phyloP scores from a whole-genome alignment of 2,888 invertebrate species.

The Cryptosula pallasiana region DNA sequence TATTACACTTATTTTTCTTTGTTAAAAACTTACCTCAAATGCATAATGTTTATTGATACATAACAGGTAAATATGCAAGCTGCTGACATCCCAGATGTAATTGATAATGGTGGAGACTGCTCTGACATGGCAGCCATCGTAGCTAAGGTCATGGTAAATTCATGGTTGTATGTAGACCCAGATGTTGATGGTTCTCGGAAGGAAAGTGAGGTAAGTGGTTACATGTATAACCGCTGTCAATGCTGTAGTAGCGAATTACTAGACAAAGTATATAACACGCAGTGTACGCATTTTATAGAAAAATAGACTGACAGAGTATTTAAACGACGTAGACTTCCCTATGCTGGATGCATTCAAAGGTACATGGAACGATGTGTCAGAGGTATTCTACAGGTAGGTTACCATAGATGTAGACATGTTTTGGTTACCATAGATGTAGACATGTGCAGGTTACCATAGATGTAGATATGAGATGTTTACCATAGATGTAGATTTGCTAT shows the following conservation, averaged over 20 bases:
- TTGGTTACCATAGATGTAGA: too few relatives aligned
- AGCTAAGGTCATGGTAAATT: background rate
- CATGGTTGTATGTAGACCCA: background rate
- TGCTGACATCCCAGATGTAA: background rate
- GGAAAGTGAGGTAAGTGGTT: background rate
- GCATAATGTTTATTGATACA: background rate
- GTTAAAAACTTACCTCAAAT: too few relatives aligned
- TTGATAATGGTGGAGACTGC: background rate
- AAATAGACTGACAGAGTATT: background rate
- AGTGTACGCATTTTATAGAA: too few relatives aligned
- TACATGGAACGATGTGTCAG: background rate
- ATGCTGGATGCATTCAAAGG: background rate
- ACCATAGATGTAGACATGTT: too few relatives aligned
- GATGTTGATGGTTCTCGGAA: background rate
- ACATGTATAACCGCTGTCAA: too few relatives aligned
- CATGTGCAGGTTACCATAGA: too few relatives aligned
- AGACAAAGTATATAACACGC: too few relatives aligned
- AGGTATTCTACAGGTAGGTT: background rate
- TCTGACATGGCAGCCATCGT: background rate
- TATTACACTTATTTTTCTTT: too few relatives aligned
- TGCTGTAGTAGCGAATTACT: too few relatives aligned
- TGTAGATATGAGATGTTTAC: too few relatives aligned
- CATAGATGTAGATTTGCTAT: too few relatives aligned
- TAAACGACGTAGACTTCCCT: background rate
- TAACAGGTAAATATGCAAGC: background rate